Evolutionary conservation across 1,140 invertebrate genomes (phyloP), one percentile per base, ranked within the genome.

Genomic region (Brachionus angularis): DNA sequence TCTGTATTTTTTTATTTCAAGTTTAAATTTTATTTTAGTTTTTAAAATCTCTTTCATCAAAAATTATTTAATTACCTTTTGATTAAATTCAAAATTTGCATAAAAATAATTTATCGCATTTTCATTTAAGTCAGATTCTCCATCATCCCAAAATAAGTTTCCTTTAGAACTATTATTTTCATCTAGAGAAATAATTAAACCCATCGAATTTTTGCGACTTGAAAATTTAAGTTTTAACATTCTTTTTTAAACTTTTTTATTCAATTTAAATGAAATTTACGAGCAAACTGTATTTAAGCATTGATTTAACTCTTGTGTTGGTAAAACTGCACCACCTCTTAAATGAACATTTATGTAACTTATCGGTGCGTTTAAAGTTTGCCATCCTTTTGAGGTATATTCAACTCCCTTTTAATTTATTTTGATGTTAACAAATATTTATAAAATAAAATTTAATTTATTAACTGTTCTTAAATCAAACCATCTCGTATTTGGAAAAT

Each of bases 321-420:
- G 78, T 2, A 84, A 36, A 25, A 82, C 76, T 64, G 75, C 73
- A 5, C 82, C 82, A 12, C 79, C 82, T 27, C 80, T 73, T 3
- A 83, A 53, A 72, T 80, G 79, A 5, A 83, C 62, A 5, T 78
- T 76, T n/a, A 83, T 82, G 27, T 75, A 73, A 18, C 78, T 73
- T 16, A 76, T 36, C 2, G 73, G 72, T 14, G 76, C 74, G 7
- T 44, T 5, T 4, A 78, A 46, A 21, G 27, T 46, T 16, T 61
- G 18, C 42, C 25, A 31, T 21, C 58, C 52, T 21, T 21, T 25
- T 58, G 14, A n/a, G 16, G 29, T 12, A 14, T 33, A 18, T 47
- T 47, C 18, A 21, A 18, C 33, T 18, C 36, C 33, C 33, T 46
- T 55, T 55, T 21, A 64, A 64, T 64, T 44, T 21, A 27, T 2